Base-by-base conservation (phyloP, 2,888 invertebrate species). In the Apoderus coryli region DNA sequence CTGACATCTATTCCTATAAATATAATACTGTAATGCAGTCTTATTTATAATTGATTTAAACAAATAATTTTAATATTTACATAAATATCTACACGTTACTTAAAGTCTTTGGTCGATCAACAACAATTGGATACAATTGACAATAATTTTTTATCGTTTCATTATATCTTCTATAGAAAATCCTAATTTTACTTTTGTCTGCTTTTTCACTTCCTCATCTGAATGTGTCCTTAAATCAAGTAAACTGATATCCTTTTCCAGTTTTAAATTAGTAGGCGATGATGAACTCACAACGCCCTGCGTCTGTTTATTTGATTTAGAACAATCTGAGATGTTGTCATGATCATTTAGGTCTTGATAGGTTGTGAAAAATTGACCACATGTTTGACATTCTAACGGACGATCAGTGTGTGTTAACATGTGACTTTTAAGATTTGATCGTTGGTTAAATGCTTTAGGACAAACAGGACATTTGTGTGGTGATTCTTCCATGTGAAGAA, bases 381-480 rank as follows among this genome's bases (percentile, higher is more conserved):
- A 57, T 27, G 47, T 35, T 7, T 39, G 24, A 37, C 58, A 57
- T 34, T 57, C 57, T 29, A 53, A 38, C 0, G 53, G 52, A 2
- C 63, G 63, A 46, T 84, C 81, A n/a, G 79, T 77, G 60, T 89
- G 89, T 57, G 85, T 88, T 44, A 85, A 61, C 39, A 89, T 64
- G 56, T 90, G 90, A 0, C 86, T 86, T 60, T 89, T 90, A 40
- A 92, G 67, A 54, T 89, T 89, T 36, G 85, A 84, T 45, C 89
- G 69, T 66, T 90, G 90, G 63, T 89, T 89, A 65, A 90, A 92
- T 49, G 80, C 77, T 37, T 85, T 73, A 47, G 74, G 72, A 61
- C 90, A 90, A 14, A 86, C 77, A 6, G 84, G 80, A 48, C 90
- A 90, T 54, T 89, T 89, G 58, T 89, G 89, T 0, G 89, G 86